A percentile compares a stretch with the other conserved stretches of the same genome.
phyloP scores from a whole-genome alignment of 2,113 vertebrate genomes.

The Chionis minor region DNA sequence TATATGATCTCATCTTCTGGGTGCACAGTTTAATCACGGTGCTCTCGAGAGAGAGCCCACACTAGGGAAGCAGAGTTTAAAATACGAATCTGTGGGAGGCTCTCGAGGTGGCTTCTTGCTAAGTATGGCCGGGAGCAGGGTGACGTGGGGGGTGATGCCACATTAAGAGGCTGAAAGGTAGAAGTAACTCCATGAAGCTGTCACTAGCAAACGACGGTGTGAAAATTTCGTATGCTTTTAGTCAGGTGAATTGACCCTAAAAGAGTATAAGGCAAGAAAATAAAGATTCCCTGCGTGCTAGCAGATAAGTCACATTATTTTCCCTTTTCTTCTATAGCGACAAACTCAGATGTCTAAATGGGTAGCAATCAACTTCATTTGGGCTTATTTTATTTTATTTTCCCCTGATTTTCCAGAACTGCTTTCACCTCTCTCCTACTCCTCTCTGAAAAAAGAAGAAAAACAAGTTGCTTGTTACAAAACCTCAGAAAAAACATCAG shows the following conservation, averaged over 20 bases:
- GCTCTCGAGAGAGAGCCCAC: slow-evolving; percentile 30
- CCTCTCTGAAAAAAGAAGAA: not conserved
- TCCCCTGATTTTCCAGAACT: not conserved
- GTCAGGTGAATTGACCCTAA: not conserved
- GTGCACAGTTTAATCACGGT: slow-evolving; percentile 53
- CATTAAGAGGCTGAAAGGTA: not conserved
- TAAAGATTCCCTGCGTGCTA: not conserved
- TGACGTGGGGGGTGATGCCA: not conserved
- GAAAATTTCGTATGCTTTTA: slow-evolving; percentile 4
- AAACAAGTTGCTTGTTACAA: not conserved
- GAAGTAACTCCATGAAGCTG: not conserved
- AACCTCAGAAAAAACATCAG: not conserved
- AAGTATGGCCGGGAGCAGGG: not conserved
- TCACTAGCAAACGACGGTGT: not conserved
- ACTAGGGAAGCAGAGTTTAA: slow-evolving; percentile 46
- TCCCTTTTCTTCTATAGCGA: not conserved
- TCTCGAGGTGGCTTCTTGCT: slow-evolving; percentile 43
- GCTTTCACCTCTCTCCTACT: not conserved
- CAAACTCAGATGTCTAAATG: not conserved
- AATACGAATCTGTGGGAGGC: slow-evolving; percentile 56
- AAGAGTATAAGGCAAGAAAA: not conserved
- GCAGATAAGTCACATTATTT: not conserved
- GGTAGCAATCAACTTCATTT: not conserved
- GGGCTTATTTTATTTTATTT: not conserved
- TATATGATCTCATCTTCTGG: slow-evolving; percentile 52